Percentiles rank a stretch among this genome's conserved stretches.
These are phyloP conservation scores for Nemotelus pantherinus DNA, from an alignment of 2,888 invertebrate species.

Conservation along the genomic window DNA sequence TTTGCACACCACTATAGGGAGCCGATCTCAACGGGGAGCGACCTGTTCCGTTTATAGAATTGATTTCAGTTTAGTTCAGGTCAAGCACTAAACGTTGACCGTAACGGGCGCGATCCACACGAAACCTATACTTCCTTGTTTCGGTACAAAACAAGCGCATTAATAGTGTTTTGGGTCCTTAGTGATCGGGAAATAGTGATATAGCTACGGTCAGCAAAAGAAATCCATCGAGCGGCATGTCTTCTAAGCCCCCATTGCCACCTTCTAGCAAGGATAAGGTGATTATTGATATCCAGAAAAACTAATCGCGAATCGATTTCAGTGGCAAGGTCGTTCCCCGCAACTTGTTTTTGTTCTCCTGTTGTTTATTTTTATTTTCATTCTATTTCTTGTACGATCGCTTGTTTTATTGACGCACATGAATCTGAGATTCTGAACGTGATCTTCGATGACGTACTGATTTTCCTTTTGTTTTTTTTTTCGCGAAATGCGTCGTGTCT, in stretches of 20 bases:
- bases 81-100: slow-evolving; percentile 28
- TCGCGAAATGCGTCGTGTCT: neutral
- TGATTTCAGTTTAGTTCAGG: slow-evolving; percentile 40
- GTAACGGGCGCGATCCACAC: neutral
- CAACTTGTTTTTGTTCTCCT: neutral
- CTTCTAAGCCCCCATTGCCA: slow-evolving; percentile 20
- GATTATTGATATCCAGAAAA: slow-evolving; percentile 47
- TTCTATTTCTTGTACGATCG: neutral
- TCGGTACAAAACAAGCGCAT: neutral
- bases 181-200: too few relatives aligned
- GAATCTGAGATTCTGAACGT: slow-evolving; percentile 12
- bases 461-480: neutral
- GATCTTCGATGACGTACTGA: slow-evolving; percentile 8
- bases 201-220: neutral
- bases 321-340: slow-evolving; percentile 32
- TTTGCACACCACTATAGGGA: neutral
- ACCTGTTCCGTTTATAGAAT: slow-evolving; percentile 38
- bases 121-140: neutral
- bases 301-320: neutral
- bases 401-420: slow-evolving; percentile 27
- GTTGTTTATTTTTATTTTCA: slow-evolving; percentile 10
- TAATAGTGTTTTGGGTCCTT: too few relatives aligned
- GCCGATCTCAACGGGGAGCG: slow-evolving; percentile 17
- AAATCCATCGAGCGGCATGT: neutral
- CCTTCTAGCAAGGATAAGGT: slow-evolving; percentile 52